phyloP scores from a whole-genome alignment of 1,140 invertebrate species.

The Leptopilina clavipes region DNA sequence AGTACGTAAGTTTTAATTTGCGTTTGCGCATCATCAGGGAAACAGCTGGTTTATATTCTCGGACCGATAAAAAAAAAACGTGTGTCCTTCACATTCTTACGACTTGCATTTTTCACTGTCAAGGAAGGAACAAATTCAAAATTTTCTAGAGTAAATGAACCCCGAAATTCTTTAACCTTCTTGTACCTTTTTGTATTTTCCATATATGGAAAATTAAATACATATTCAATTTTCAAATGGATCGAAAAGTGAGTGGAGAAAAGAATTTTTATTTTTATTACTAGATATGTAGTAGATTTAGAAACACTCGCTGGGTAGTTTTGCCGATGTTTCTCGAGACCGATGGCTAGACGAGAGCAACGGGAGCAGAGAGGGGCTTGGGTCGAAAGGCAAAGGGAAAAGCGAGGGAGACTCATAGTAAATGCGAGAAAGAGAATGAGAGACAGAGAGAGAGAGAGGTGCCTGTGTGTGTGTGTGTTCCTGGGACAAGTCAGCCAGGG shows the following conservation, averaged over 20 bases:
- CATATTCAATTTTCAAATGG: no score
- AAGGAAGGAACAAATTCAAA: not conserved
- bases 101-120: constrained; percentile 7
- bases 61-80: constrained; percentile 62
- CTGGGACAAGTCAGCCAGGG: constrained; percentile 38
- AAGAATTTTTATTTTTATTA: no score
- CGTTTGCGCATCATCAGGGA: constrained; percentile 47
- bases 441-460: constrained; percentile 8
- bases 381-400: constrained; percentile 44
- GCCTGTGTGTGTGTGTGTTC: not conserved
- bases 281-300: constrained; percentile 4
- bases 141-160: no score
- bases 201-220: no score
- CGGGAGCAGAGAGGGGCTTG: not conserved
- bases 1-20: constrained; percentile 50
- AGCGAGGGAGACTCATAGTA: constrained; percentile 55
- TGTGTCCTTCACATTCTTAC: constrained; percentile 48
- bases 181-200: no score
- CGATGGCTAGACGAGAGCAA: constrained; percentile 48
- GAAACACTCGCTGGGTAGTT: constrained; percentile 17
- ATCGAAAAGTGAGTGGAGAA: no score
- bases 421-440: constrained; percentile 35
- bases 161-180: no score
- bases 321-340: constrained; percentile 26
- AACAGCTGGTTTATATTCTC: constrained; percentile 60